Conservation (phyloP, 2,888 invertebrate species). For the Furcula furcula region DNA sequence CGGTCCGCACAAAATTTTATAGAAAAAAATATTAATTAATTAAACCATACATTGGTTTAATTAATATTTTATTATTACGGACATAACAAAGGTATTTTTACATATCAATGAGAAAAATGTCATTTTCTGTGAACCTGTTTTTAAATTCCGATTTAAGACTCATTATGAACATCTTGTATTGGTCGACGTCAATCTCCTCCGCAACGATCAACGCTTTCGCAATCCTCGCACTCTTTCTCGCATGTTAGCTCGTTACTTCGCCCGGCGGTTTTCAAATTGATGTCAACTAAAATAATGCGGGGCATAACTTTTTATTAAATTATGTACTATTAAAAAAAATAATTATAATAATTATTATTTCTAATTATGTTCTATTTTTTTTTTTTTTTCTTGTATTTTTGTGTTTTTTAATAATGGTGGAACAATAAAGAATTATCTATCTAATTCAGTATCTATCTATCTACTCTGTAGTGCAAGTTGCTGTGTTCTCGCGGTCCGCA, state of each 20-base stretch:
- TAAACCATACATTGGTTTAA: background rate
- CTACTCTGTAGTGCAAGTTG: background rate
- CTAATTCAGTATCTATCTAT: too few relatives aligned
- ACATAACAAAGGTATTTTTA: background rate
- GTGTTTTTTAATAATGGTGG: too few relatives aligned
- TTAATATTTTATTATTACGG: background rate
- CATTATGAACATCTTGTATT: constrained; percentile 19
- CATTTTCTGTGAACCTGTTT: constrained; percentile 18
- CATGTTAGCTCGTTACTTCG: too few relatives aligned
- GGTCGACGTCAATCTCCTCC: constrained; percentile 16
- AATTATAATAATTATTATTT: too few relatives aligned
- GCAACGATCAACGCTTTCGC: background rate
- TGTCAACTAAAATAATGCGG: too few relatives aligned
- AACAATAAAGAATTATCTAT: too few relatives aligned
- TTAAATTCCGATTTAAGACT: constrained; percentile 9
- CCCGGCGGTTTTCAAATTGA: too few relatives aligned
- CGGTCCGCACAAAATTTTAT: too few relatives aligned
- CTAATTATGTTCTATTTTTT: too few relatives aligned
- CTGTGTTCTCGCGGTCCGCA: background rate
- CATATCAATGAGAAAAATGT: too few relatives aligned
- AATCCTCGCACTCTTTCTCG: background rate
- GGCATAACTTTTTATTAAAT: background rate
- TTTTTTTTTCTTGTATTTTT: too few relatives aligned
- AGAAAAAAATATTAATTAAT: background rate
- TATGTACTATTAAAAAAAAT: too few relatives aligned